Base-by-base conservation (phyloP, 2,888 invertebrate species). In the Ellobium chinense region DNA sequence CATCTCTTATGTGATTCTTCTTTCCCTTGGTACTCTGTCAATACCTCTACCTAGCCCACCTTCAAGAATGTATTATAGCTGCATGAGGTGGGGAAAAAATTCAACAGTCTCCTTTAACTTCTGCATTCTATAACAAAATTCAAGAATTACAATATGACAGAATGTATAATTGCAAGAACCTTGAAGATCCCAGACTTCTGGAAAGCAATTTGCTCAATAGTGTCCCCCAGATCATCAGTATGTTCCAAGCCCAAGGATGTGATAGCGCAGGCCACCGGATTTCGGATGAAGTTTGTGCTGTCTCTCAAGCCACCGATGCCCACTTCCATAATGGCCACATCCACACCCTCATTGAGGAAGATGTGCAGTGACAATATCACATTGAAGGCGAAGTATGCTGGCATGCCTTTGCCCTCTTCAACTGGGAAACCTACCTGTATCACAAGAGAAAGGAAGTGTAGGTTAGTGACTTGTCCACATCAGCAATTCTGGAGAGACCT, bases 151-250 rank as follows among this genome's bases (percentile, higher is more conserved):
- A n/a, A n/a, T n/a, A n/a, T n/a, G n/a, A n/a, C n/a, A n/a, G n/a
- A n/a, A n/a, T n/a, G n/a, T n/a, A n/a, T n/a, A n/a, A n/a, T n/a
- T n/a, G n/a, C n/a, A n/a, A n/a, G n/a, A n/a, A 92, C 92, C 91
- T 99, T 99, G 94, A 99, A 97, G 85, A 99, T 97, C 12, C 99
- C 99, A 0, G 97, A 96, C 93, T 99, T 99, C 85, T 99, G 97
- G 94, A 95, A 96, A 0, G 99, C 98, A 85, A 99, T 99, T 90
- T 96, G 95, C 54, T 96, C 95, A 21, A 99, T 90, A 0, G 97
- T 97, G 80, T 95, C 93, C 1, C 99, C 99, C n/a, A 96, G 92
- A 58, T 99, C 93, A 0, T 95, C 94, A 0, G 96, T 96, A 93
- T 99, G 99, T 92, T 99, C 99, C 54, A 97, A 91, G 0, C 97